phyloP scores from a whole-genome alignment of 30 jellyfish, hydroid and myxozoan genomes.

The Mastigias papua region DNA sequence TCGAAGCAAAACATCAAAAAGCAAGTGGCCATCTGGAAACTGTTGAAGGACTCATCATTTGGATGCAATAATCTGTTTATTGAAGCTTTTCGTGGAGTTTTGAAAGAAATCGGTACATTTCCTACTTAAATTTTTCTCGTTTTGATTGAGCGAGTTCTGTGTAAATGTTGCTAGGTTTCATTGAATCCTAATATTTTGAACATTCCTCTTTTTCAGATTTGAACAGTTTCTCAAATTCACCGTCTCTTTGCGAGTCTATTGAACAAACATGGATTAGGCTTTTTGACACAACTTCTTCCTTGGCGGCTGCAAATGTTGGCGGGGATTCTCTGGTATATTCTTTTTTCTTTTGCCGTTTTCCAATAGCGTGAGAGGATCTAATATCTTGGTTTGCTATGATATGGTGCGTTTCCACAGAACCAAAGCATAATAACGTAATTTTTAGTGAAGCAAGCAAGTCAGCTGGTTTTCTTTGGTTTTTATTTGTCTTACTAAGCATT shows the following conservation, averaged over 20 bases:
- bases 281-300: neutral
- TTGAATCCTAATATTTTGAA: too few relatives aligned
- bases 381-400: too few relatives aligned
- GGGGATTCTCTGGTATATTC: neutral
- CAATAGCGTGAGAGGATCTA: too few relatives aligned
- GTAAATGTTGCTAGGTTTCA: too few relatives aligned
- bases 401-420: too few relatives aligned
- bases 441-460: too few relatives aligned
- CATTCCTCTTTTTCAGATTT: conserved; percentile 9
- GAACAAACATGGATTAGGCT: neutral
- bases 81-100: conserved; percentile 25
- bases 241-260: neutral
- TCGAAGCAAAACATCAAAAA: neutral
- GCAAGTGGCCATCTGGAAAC: conserved; percentile 14
- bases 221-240: neutral
- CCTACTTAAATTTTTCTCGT: neutral
- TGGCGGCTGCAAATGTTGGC: neutral
- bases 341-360: too few relatives aligned
- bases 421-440: too few relatives aligned
- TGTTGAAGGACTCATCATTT: conserved; percentile 20
- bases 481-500: too few relatives aligned
- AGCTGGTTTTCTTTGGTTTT: too few relatives aligned
- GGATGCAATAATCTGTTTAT: conserved; percentile 21
- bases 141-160: too few relatives aligned
- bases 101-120: conserved; percentile 10